These are phyloP conservation scores for Tamandua tetradactyla DNA, from an alignment of 2,797 vertebrate genomes.

Conservation along the genomic window DNA sequence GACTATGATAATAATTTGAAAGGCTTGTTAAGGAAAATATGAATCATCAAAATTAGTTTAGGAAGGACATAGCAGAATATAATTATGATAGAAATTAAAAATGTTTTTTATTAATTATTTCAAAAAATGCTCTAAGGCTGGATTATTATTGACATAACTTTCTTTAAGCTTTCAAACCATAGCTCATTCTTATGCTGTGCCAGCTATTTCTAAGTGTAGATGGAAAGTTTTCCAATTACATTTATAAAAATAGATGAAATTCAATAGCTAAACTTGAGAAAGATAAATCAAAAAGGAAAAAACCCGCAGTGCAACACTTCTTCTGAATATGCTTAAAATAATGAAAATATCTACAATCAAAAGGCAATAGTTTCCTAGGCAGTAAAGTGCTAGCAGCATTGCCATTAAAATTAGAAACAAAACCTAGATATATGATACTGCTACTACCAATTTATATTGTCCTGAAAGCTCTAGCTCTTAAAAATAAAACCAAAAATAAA, in stretches of 20 bases:
- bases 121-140: neutral
- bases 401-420: neutral
- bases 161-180: constrained; percentile 1
- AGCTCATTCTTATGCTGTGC: neutral
- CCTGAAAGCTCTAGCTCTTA: neutral
- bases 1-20: neutral
- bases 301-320: neutral
- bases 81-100: neutral
- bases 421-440: neutral
- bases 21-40: neutral
- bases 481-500: neutral
- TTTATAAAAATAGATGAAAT: constrained; percentile 26
- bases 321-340: constrained; percentile 7
- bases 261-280: constrained; percentile 19
- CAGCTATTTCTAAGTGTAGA: neutral
- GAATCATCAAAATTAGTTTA: neutral
- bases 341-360: constrained; percentile 33
- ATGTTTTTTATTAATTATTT: neutral
- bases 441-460: neutral
- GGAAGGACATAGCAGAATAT: neutral
- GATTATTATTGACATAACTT: neutral
- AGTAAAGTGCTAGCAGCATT: neutral
- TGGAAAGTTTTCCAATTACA: neutral
- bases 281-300: constrained; percentile 5
- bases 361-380: constrained; percentile 4